Evolutionary conservation across 2,888 invertebrate genomes (phyloP).

Genomic region (Dusona sp.): DNA sequence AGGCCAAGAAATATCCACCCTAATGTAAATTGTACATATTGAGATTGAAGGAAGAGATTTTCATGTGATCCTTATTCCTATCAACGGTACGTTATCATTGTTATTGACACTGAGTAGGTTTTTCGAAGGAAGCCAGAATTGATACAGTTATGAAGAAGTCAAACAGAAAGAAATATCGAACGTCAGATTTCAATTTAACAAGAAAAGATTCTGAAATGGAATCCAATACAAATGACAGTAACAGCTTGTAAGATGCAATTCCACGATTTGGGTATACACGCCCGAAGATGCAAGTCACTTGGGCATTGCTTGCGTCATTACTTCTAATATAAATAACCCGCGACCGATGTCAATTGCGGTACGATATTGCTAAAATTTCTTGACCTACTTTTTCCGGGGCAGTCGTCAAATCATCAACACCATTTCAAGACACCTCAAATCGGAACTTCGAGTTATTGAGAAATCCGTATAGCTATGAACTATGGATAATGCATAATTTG

Average conservation of each 20-base stretch:
- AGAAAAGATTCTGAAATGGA: neutral
- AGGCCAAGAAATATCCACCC: neutral
- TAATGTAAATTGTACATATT: conserved; percentile 9
- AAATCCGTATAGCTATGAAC: too few relatives aligned
- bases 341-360: too few relatives aligned
- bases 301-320: neutral
- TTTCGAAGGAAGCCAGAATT: neutral
- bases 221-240: neutral
- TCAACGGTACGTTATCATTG: neutral
- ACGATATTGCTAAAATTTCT: too few relatives aligned
- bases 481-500: too few relatives aligned
- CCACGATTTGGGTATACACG: neutral
- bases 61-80: neutral
- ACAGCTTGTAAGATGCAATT: neutral
- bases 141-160: neutral
- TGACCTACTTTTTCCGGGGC: too few relatives aligned
- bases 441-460: too few relatives aligned
- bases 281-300: neutral
- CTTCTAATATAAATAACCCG: too few relatives aligned
- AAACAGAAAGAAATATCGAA: neutral
- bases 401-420: too few relatives aligned
- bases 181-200: neutral
- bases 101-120: neutral
- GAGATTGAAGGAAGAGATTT: conserved; percentile 10
- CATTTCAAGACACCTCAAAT: too few relatives aligned